These are phyloP conservation scores for Helostoma temminkii DNA, from an alignment of 2,797 vertebrate species.

Conservation along the genomic window DNA sequence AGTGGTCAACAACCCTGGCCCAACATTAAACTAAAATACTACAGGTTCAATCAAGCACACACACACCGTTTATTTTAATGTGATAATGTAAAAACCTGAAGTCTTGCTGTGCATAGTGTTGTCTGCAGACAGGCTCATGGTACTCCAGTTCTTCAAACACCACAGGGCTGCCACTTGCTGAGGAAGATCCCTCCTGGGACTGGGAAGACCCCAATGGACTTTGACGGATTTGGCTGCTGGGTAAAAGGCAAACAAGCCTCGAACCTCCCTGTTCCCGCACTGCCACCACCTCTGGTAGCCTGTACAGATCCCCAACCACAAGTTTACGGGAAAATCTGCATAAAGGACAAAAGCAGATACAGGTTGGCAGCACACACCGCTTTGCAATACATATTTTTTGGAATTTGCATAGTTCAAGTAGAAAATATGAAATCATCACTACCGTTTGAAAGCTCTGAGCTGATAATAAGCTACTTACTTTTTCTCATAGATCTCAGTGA, in stretches of 20 bases:
- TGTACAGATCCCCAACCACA: conserved; percentile 90
- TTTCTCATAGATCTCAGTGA: conserved; percentile 96
- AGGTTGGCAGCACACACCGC: neutral
- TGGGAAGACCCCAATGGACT: conserved; percentile 94
- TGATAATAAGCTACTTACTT: conserved; percentile 83
- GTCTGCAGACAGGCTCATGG: conserved; percentile 94
- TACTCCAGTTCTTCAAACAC: conserved; percentile 97
- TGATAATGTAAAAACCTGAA: conserved; percentile 83
- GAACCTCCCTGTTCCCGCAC: conserved; percentile 92
- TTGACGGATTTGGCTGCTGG: conserved; percentile 91
- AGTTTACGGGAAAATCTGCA: conserved; percentile 92
- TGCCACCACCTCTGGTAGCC: conserved; percentile 90
- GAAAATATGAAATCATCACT: neutral
- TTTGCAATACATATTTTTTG: neutral
- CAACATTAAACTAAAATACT: no score
- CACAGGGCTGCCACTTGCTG: conserved; percentile 92
- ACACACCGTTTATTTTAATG: neutral
- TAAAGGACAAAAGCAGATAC: neutral
- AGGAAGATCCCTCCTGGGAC: conserved; percentile 93
- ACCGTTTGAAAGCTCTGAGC: neutral
- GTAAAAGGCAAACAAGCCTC: conserved; percentile 91
- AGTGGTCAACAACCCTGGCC: no score
- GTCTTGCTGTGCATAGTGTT: conserved; percentile 87
- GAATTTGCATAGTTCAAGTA: neutral
- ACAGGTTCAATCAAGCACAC: neutral